Conservation (phyloP, 2,113 vertebrate species). For the Ameiurus melas region DNA sequence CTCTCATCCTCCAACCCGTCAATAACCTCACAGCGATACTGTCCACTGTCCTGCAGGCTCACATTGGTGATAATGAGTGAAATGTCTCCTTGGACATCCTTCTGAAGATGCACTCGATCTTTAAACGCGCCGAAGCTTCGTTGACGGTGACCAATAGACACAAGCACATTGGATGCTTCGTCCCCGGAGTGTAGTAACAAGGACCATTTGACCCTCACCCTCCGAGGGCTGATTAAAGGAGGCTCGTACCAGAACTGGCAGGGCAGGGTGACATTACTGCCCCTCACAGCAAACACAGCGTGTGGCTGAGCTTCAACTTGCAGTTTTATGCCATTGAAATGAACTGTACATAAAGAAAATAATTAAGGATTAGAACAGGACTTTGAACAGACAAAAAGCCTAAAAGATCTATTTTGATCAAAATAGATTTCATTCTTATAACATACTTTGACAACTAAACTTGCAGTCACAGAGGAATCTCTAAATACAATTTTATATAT, state of each 20-base stretch:
- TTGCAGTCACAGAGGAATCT: neutral
- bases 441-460: neutral
- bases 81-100: constrained; percentile 59
- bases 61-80: constrained; percentile 75
- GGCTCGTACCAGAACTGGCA: constrained; percentile 79
- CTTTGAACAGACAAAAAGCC: too few relatives aligned
- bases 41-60: constrained; percentile 76
- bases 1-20: constrained; percentile 86
- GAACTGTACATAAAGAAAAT: constrained; percentile 48
- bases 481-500: neutral
- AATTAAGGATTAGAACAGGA: neutral
- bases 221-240: constrained; percentile 51
- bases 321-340: constrained; percentile 73
- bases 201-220: constrained; percentile 84
- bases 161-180: constrained; percentile 77
- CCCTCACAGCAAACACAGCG: constrained; percentile 69
- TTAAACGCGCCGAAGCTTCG: constrained; percentile 77
- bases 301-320: constrained; percentile 73
- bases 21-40: constrained; percentile 84
- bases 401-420: neutral
- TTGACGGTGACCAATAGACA: constrained; percentile 69
- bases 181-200: constrained; percentile 73
- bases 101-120: constrained; percentile 72
- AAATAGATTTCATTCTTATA: neutral
- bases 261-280: constrained; percentile 76